phyloP scores from a whole-genome alignment of 2,888 invertebrate species.

The Apamea crenata region DNA sequence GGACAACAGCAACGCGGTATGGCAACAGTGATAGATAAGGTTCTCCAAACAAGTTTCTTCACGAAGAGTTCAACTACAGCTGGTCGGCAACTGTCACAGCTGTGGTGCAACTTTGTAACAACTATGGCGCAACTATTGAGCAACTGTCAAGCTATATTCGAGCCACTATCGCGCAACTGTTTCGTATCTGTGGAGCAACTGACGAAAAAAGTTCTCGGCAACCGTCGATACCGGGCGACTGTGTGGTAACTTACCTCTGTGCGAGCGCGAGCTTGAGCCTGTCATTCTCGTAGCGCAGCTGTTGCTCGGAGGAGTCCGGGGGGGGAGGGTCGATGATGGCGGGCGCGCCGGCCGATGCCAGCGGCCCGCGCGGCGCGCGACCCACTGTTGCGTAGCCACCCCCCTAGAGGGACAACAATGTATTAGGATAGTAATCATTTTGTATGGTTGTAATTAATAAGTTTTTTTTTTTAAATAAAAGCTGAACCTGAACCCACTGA shows the following conservation, averaged over 20 bases:
- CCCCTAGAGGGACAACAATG: conserved; percentile 66
- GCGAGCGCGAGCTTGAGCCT: conserved; percentile 97
- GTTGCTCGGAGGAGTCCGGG: conserved; percentile 92
- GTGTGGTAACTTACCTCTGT: conserved; percentile 93
- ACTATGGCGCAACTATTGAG: neutral
- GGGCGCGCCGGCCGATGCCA: conserved; percentile 71
- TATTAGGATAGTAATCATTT: too few species aligned
- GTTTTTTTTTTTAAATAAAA: neutral
- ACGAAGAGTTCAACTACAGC: neutral
- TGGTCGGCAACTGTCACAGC: neutral
- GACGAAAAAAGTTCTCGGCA: neutral
- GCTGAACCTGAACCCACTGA: too few species aligned
- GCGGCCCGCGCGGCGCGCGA: conserved; percentile 80
- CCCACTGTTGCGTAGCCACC: conserved; percentile 87
- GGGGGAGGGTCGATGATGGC: conserved; percentile 68
- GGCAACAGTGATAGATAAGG: neutral
- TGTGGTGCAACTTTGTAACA: neutral
- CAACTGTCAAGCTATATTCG: neutral
- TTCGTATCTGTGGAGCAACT: neutral
- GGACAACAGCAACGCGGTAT: conserved; percentile 14
- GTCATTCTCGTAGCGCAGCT: conserved; percentile 99
- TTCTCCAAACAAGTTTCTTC: neutral
- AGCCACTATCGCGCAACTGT: neutral
- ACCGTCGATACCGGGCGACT: neutral
- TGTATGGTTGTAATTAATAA: neutral